phyloP scores from a whole-genome alignment of 2,888 invertebrate species.

The Melanchra persicariae region DNA sequence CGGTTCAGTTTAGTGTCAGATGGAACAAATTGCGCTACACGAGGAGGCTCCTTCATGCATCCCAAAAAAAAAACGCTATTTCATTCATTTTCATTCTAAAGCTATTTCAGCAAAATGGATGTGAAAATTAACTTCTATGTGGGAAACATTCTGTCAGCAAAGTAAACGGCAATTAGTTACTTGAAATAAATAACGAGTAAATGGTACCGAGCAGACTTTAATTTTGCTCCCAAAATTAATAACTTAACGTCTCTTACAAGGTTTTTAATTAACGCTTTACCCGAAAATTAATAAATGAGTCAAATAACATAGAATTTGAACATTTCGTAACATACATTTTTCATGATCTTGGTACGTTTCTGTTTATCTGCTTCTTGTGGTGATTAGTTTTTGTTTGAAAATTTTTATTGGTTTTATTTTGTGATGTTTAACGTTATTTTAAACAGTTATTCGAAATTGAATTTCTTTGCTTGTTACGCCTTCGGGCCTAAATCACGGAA shows the following conservation, averaged over 20 bases:
- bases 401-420: too few species aligned
- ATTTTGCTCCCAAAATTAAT: slow-evolving; percentile 58
- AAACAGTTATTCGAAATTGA: too few species aligned
- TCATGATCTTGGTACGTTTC: background rate
- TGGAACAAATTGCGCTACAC: too few species aligned
- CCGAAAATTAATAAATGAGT: slow-evolving; percentile 48
- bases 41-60: too few species aligned
- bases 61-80: too few species aligned
- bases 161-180: slow-evolving; percentile 52
- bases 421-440: too few species aligned
- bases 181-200: slow-evolving; percentile 48
- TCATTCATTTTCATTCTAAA: too few species aligned
- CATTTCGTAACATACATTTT: background rate
- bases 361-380: too few species aligned
- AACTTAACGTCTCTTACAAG: slow-evolving; percentile 46
- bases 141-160: slow-evolving; percentile 19
- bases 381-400: too few species aligned
- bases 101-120: background rate
- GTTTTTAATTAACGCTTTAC: slow-evolving; percentile 56
- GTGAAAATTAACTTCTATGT: slow-evolving; percentile 10
- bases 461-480: too few species aligned
- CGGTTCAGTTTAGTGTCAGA: too few species aligned
- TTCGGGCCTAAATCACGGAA: too few species aligned
- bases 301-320: slow-evolving; percentile 7
- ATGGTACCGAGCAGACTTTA: slow-evolving; percentile 36